Base-by-base conservation (phyloP, 1,140 invertebrate genomes). In the Tachypleus tridentatus region DNA sequence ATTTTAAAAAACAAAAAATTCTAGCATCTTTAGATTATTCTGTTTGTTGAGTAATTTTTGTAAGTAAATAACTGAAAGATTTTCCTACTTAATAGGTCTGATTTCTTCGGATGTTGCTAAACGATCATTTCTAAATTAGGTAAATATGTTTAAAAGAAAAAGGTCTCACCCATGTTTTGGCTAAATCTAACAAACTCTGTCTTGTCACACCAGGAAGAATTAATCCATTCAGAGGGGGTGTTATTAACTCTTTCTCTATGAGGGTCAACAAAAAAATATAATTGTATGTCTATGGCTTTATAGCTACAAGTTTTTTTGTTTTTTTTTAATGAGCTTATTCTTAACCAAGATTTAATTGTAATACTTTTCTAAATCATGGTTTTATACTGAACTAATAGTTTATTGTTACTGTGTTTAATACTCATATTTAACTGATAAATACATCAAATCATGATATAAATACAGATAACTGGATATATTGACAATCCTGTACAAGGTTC, bases 201-300 rank as follows among this genome's bases (percentile, higher is more conserved):
- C 97, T 82, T 0, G 89, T 96, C 52, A 99, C 85, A 65, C 96
- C 97, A 29, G 96, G 96, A 69, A 99, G 79, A 71, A 97, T 97
- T n/a, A 79, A 64, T 8, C 77, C 77, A 64, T 75, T 72, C 52
- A 83, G 67, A 51, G 80, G 78, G 10, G 81, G 79, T 5, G 81
- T 83, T 50, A 82, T 66, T 57, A 83, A 70, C 69, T 83, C 81
- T 58, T 76, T 70, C 67, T 81, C 81, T 82, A 65, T 58, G 70
- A 72, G 66, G 56, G 62, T 47, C 51, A 11, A n/a, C 47, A 47
- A 64, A 66, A 61, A 56, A 57, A 59, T 52, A 66, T 51, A 52
- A 64, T 5, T 66, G 8, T 9, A 11, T 49, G 5, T 51, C 47
- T 57, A 48, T 6, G 57, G 49, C 6, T 53, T 62, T 49, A 59